phyloP scores from a whole-genome alignment of 2,888 invertebrate genomes.

The Chymomyza amoena region DNA sequence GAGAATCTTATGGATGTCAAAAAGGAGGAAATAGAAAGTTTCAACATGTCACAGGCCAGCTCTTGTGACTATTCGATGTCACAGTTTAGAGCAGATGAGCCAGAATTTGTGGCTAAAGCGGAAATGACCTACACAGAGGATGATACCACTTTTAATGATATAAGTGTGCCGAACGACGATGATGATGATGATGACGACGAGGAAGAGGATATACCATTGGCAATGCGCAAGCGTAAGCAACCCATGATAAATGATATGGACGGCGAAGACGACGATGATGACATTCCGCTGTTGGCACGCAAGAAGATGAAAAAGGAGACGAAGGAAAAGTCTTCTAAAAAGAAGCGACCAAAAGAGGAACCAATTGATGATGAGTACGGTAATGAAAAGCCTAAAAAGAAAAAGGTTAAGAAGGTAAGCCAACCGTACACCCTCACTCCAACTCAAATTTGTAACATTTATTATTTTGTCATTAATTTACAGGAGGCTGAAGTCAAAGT shows the following conservation, averaged over 20 bases:
- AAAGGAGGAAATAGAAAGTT: constrained; percentile 72
- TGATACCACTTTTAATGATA: constrained; percentile 67
- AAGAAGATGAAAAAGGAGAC: constrained; percentile 77
- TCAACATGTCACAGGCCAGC: constrained; percentile 81
- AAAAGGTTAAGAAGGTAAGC: constrained; percentile 78
- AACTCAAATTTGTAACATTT: not conserved
- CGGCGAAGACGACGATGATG: constrained; percentile 83
- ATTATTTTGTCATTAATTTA: constrained; percentile 31
- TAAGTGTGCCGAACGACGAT: constrained; percentile 61
- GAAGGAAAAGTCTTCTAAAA: constrained; percentile 82
- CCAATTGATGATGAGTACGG: constrained; percentile 79
- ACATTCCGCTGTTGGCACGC: constrained; percentile 78
- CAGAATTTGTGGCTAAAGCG: constrained; percentile 74
- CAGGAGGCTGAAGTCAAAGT: constrained; percentile 50
- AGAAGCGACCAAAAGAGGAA: constrained; percentile 82
- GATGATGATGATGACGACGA: constrained; percentile 84
- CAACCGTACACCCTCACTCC: no score
- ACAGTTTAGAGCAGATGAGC: constrained; percentile 82
- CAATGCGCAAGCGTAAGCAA: constrained; percentile 78
- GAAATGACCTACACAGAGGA: constrained; percentile 77
- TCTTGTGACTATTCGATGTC: constrained; percentile 87
- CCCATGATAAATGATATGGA: constrained; percentile 73
- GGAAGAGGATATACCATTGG: constrained; percentile 88
- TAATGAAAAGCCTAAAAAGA: constrained; percentile 81
- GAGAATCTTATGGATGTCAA: constrained; percentile 75